phyloP scores from a whole-genome alignment of 2,888 invertebrate genomes.

The Scrobipalpa costella region DNA sequence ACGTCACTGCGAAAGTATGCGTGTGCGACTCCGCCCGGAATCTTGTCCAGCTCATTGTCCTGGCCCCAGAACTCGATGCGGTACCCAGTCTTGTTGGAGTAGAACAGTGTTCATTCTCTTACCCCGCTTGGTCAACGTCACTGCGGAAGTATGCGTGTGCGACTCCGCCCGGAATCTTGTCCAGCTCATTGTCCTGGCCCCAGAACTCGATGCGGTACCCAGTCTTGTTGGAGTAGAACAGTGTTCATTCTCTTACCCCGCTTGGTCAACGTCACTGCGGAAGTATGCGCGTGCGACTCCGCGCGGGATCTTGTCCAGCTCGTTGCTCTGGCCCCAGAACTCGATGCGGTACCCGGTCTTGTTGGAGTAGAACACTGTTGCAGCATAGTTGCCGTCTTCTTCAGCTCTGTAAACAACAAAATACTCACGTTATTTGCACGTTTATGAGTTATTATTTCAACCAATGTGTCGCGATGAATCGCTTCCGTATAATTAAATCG shows the following conservation, averaged over 20 bases:
- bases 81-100: constrained; percentile 85
- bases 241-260: constrained; percentile 86
- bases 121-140: constrained; percentile 88
- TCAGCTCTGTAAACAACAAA: constrained; percentile 68
- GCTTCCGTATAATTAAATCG: neutral
- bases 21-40: constrained; percentile 86
- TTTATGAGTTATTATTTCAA: neutral
- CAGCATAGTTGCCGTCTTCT: constrained; percentile 87
- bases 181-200: constrained; percentile 88
- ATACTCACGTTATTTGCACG: neutral
- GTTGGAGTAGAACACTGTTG: constrained; percentile 86
- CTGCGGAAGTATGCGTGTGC: constrained; percentile 89
- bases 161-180: constrained; percentile 83
- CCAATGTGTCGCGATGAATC: neutral
- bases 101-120: constrained; percentile 83
- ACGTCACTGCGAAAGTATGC: constrained; percentile 89
- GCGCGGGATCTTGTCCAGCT: constrained; percentile 82
- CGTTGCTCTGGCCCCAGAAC: constrained; percentile 90
- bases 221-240: constrained; percentile 84
- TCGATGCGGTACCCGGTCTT: constrained; percentile 86
- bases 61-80: constrained; percentile 89
- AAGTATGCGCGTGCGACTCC: constrained; percentile 89
- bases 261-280: constrained; percentile 85
- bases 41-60: constrained; percentile 84
- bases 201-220: constrained; percentile 88